Conservation (phyloP, 1,140 invertebrate species). For the Trachelipus rathkii region DNA sequence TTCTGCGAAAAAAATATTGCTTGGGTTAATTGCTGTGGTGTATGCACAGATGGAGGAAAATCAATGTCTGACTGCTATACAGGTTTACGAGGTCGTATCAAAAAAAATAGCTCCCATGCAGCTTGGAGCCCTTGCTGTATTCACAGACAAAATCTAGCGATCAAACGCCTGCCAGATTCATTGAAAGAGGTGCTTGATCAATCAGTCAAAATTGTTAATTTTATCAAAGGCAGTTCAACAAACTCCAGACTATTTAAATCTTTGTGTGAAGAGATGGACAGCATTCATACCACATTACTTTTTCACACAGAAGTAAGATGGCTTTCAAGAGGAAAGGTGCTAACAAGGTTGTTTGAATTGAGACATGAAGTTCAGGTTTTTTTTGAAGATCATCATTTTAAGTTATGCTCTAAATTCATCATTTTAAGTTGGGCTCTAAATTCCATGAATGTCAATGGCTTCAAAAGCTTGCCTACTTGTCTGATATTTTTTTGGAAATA, state of each 20-base stretch:
- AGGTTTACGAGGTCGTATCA: background rate
- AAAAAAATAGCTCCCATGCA: background rate
- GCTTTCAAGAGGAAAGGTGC: conserved; percentile 16
- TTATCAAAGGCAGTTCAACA: conserved; percentile 16
- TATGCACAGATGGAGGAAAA: background rate
- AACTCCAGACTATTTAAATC: conserved; percentile 20
- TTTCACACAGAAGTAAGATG: conserved; percentile 23
- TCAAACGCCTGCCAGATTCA: background rate
- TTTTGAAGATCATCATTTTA: background rate
- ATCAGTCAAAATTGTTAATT: conserved; percentile 25
- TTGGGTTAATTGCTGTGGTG: background rate
- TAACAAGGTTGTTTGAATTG: conserved; percentile 19
- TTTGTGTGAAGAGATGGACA: conserved; percentile 17
- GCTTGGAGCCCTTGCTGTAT: background rate
- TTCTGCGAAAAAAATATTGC: background rate
- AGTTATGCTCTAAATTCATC: background rate
- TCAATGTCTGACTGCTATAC: background rate
- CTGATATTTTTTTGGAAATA: too few relatives aligned
- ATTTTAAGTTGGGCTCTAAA: background rate
- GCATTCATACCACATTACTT: conserved; percentile 6
- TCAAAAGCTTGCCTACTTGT: too few relatives aligned
- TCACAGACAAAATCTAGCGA: background rate
- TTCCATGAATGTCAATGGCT: too few relatives aligned
- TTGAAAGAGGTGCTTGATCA: conserved; percentile 9
- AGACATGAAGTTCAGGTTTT: conserved; percentile 11